A percentile compares a stretch with the other conserved stretches of the same genome.
phyloP scores from a whole-genome alignment of 1,140 invertebrate species.

The Drosophila trapezifrons region DNA sequence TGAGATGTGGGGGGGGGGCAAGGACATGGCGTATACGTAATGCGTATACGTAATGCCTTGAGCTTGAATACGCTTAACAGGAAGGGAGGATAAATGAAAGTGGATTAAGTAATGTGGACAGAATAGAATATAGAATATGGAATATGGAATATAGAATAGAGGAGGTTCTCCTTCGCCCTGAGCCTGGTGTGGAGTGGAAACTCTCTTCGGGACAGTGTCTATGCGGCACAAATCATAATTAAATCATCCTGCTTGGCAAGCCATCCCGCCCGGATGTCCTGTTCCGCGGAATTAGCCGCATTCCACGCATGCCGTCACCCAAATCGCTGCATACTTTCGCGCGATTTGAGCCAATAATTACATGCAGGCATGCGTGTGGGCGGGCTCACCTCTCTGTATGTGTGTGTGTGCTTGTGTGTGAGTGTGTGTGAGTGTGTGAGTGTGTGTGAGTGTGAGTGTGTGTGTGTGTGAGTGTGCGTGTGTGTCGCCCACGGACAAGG shows the following conservation, averaged over 20 bases:
- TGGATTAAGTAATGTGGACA: background rate
- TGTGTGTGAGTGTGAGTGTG: constrained; percentile 12
- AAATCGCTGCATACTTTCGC: constrained; percentile 58
- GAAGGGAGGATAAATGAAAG: background rate
- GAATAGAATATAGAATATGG: too few relatives aligned
- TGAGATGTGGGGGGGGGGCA: background rate
- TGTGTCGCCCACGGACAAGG: constrained; percentile 6
- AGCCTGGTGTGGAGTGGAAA: too few relatives aligned
- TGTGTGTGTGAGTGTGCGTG: constrained; percentile 10
- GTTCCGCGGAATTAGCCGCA: background rate
- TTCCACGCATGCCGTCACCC: constrained; percentile 27
- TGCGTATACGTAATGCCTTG: constrained; percentile 8
- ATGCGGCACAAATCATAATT: constrained; percentile 20
- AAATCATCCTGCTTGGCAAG: constrained; percentile 24
- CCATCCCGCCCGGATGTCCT: too few relatives aligned
- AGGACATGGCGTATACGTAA: constrained; percentile 11
- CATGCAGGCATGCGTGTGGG: constrained; percentile 42
- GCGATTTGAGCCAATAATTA: constrained; percentile 73
- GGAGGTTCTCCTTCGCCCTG: too few relatives aligned
- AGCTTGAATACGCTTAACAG: constrained; percentile 1
- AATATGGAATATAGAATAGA: too few relatives aligned
- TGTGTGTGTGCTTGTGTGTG: constrained; percentile 1
- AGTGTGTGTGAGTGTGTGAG: constrained; percentile 8
- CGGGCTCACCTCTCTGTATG: background rate
- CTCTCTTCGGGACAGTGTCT: too few relatives aligned